Conservation (phyloP, 2,113 vertebrate species). For the Chrysochloris asiatica region DNA sequence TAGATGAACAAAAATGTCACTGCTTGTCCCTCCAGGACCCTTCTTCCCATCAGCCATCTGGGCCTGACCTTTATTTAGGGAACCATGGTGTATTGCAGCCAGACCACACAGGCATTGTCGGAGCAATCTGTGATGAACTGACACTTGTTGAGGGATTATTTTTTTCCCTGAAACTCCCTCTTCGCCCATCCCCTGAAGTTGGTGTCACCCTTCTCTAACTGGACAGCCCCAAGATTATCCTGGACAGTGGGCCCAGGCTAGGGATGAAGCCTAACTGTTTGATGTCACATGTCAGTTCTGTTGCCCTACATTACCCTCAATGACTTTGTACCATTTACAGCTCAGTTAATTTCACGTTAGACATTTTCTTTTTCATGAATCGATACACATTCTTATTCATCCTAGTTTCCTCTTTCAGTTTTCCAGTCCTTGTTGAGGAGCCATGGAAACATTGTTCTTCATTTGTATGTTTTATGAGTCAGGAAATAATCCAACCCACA, state of each 20-base stretch:
- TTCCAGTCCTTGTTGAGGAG: neutral
- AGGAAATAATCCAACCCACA: neutral
- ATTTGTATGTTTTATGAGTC: neutral
- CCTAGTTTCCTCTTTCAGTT: neutral
- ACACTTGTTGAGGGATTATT: neutral
- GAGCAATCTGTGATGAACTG: conserved; percentile 23
- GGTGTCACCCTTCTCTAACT: neutral
- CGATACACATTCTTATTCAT: neutral
- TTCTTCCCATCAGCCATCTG: neutral
- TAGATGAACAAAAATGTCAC: too few species aligned
- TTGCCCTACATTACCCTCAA: neutral
- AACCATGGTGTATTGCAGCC: neutral
- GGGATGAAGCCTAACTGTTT: neutral
- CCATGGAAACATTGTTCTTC: neutral
- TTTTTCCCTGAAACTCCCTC: neutral
- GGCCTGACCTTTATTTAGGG: neutral
- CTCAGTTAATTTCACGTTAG: neutral
- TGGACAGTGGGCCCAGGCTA: neutral
- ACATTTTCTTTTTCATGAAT: conserved; percentile 12
- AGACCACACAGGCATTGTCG: neutral
- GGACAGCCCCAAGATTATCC: neutral
- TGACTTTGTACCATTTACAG: rapidly evolving
- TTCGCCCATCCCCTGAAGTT: neutral
- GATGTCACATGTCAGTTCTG: neutral
- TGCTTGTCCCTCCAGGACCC: neutral